Conservation (phyloP, 2,797 vertebrate genomes). For the Rhynchotus rufescens region DNA sequence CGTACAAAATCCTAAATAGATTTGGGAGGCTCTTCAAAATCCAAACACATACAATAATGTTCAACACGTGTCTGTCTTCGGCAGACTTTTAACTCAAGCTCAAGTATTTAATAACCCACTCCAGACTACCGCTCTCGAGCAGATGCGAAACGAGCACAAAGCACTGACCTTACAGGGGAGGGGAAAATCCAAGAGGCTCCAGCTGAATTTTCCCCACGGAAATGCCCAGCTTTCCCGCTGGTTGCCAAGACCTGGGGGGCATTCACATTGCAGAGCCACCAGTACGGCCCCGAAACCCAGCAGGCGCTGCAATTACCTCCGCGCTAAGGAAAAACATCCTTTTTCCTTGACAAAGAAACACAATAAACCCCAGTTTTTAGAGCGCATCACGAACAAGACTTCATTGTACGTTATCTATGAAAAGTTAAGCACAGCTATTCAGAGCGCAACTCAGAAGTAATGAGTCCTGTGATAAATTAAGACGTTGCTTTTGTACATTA, state of each 20-base stretch:
- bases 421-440: conserved; percentile 42
- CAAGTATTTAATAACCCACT: conserved; percentile 52
- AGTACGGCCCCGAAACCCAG: not conserved
- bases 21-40: conserved; percentile 70
- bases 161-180: not conserved
- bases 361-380: not conserved
- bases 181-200: not conserved
- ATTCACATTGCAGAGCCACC: not conserved
- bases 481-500: conserved; percentile 33
- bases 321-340: not conserved
- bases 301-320: not conserved
- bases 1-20: conserved; percentile 54
- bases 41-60: conserved; percentile 48
- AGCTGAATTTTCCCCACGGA: not conserved
- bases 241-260: not conserved
- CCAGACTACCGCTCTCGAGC: conserved; percentile 19
- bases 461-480: conserved; percentile 64
- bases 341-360: not conserved
- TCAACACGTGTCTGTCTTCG: conserved; percentile 59
- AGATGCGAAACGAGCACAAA: not conserved
- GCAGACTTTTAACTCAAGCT: conserved; percentile 38
- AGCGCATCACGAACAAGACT: conserved; percentile 8
- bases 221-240: not conserved
- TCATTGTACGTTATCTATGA: conserved; percentile 23
- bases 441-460: conserved; percentile 66